Percentiles rank a stretch among this genome's conserved stretches.
Conservation (phyloP, 2,797 vertebrate species). For the Aselliscus stoliczkanus region DNA sequence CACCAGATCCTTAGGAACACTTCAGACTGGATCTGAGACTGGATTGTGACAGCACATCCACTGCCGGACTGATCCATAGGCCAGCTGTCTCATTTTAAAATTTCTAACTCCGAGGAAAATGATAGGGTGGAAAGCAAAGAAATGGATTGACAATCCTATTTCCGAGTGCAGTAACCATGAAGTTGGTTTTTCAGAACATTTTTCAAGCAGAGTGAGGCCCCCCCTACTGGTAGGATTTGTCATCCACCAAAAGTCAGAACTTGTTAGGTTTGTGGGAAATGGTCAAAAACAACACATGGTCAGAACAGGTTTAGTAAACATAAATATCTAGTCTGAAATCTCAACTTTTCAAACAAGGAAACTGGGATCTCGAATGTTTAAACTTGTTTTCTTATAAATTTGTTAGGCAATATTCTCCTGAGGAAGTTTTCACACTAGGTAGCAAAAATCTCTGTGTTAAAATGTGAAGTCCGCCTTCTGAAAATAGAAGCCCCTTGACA, state of each 20-base stretch:
- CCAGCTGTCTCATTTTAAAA: not conserved
- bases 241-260: not conserved
- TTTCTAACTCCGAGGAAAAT: not conserved
- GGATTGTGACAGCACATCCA: not conserved
- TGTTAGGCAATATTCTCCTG: not conserved
- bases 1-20: not conserved
- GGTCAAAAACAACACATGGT: not conserved
- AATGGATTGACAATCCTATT: not conserved
- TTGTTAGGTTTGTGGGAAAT: not conserved
- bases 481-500: not conserved
- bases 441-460: not conserved
- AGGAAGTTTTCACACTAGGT: not conserved
- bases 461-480: not conserved
- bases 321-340: not conserved
- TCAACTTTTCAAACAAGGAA: not conserved
- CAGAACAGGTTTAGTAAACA: not conserved
- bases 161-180: not conserved
- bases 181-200: not conserved
- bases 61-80: not conserved
- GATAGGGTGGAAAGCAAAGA: not conserved
- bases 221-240: slow-evolving; percentile 58
- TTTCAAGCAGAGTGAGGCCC: not conserved
- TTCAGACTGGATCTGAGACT: not conserved
- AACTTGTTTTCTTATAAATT: not conserved
- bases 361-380: not conserved